Evolutionary conservation across 1,140 invertebrate genomes (phyloP).

Genomic region (Anastatus disparis): DNA sequence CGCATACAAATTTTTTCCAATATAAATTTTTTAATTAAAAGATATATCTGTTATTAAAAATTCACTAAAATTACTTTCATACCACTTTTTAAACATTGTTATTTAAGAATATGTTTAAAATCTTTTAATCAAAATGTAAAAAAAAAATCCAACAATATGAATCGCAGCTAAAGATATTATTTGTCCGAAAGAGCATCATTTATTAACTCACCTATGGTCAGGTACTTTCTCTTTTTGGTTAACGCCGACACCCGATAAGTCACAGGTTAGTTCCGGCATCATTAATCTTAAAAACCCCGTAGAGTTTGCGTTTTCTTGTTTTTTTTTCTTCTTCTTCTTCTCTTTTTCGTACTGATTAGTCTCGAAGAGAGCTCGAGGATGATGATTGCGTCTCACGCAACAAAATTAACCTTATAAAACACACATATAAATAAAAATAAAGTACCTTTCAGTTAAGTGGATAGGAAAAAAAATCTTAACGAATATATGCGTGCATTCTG

Average conservation of each 20-base stretch:
- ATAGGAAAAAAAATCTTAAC: not conserved
- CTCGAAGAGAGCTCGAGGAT: not conserved
- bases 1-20: too few relatives aligned
- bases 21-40: too few relatives aligned
- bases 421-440: too few relatives aligned
- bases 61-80: too few relatives aligned
- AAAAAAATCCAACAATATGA: too few relatives aligned
- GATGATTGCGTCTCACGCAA: constrained; percentile 31
- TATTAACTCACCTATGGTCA: constrained; percentile 2
- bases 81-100: too few relatives aligned
- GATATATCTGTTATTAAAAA: too few relatives aligned
- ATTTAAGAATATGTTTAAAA: too few relatives aligned
- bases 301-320: constrained; percentile 5
- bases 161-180: constrained; percentile 3
- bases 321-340: not conserved
- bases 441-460: not conserved
- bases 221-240: too few relatives aligned
- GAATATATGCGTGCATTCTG: not conserved
- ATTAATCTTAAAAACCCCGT: constrained; percentile 27
- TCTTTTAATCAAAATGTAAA: too few relatives aligned
- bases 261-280: constrained; percentile 8
- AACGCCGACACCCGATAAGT: constrained; percentile 36
- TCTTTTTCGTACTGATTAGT: too few relatives aligned
- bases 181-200: constrained; percentile 24
- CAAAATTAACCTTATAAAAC: not conserved